phyloP scores from a whole-genome alignment of 2,797 vertebrate species.

The Gymnocypris eckloni region DNA sequence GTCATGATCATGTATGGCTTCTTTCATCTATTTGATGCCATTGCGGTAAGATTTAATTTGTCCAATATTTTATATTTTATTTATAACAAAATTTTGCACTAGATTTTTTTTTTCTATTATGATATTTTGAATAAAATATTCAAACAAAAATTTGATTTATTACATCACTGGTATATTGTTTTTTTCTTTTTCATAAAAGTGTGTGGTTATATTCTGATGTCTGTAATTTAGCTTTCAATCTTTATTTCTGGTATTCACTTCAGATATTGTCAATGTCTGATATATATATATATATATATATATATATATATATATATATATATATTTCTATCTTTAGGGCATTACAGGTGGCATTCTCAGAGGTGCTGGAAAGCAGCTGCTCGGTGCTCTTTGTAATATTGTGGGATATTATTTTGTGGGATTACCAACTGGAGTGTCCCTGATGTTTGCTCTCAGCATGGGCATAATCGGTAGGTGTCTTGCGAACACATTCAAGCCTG shows the following conservation, averaged over 20 bases:
- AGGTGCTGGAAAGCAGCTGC: constrained; percentile 85
- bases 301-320: no score
- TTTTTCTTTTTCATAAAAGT: background rate
- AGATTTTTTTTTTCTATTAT: no score
- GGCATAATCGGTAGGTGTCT: constrained; percentile 83
- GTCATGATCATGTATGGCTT: constrained; percentile 79
- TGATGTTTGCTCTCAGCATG: constrained; percentile 86
- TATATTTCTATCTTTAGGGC: constrained; percentile 65
- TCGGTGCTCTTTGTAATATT: constrained; percentile 82
- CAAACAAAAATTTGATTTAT: background rate
- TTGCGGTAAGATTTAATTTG: constrained; percentile 74
- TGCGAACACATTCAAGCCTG: background rate
- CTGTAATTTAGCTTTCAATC: background rate
- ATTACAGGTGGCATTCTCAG: constrained; percentile 84
- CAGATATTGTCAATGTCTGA: background rate
- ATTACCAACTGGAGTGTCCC: constrained; percentile 82
- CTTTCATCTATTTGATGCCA: constrained; percentile 82
- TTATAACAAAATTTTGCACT: background rate
- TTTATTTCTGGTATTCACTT: background rate
- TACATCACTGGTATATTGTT: background rate
- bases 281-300: no score
- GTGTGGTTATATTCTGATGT: background rate
- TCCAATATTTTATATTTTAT: background rate
- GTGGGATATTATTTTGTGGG: constrained; percentile 84
- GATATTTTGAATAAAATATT: background rate